Conservation (phyloP, 2,797 vertebrate species). For the Florisuga fusca region DNA sequence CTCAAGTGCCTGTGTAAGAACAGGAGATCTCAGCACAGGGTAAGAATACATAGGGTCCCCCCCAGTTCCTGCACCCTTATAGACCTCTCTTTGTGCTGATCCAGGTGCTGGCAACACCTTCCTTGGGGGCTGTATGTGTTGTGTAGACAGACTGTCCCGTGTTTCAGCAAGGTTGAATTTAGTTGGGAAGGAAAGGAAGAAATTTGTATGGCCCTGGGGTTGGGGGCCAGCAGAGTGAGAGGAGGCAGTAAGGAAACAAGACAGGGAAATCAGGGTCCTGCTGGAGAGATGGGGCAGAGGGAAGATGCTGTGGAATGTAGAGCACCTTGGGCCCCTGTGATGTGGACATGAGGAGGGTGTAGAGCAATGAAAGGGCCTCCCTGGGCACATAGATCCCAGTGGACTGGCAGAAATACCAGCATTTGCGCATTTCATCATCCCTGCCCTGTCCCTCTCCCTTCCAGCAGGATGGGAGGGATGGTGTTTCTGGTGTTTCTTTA, state of each 20-base stretch:
- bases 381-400: accelerated
- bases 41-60: neutral
- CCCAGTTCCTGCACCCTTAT: neutral
- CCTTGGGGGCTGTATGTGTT: accelerated
- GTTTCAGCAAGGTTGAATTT: neutral
- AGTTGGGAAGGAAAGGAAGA: neutral
- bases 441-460: neutral
- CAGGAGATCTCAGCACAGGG: neutral
- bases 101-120: neutral
- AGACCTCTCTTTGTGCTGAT: neutral
- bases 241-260: neutral
- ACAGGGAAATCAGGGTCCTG: neutral
- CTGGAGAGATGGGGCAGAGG: neutral
- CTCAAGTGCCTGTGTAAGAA: neutral
- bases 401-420: neutral
- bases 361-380: neutral
- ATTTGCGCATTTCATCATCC: neutral
- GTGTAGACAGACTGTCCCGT: accelerated
- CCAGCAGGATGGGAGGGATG: neutral
- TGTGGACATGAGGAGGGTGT: neutral
- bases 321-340: neutral
- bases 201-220: neutral
- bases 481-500: neutral
- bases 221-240: neutral
- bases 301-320: neutral